Evolutionary conservation across 2,113 vertebrate species (phyloP), one percentile per base, ranked within the genome.

Genomic region (Quiscalus mexicanus): DNA sequence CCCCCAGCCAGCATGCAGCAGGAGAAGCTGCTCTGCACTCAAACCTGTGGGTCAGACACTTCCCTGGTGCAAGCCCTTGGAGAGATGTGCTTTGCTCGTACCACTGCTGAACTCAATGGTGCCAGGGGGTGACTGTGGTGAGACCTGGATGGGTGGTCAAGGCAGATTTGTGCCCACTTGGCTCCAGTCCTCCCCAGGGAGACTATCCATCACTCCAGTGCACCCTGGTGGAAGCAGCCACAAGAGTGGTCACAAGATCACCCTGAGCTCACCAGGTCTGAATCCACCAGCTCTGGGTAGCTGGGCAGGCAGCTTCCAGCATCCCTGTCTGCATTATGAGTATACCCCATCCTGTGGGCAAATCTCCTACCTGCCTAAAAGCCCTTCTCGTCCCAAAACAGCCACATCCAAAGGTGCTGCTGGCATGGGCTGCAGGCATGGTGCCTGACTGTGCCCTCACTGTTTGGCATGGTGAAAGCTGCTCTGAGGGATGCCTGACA

Each of bases 1-100:
- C 16, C 68, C 22, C 7, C 39, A 55, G 47, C 6, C 2, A 0
- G 19, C 1, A 1, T 15, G 31, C 42, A 50, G 39, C 2, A 0
- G 25, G 27, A 45, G 52, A 84, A 74, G 55, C 44, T 92, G 87
- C 55, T 69, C 49, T 69, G 70, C 6, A 20, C 69, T 92, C 65
- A 85, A 47, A 62, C 13, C 37, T 1, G 0, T 31, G 69, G 71
- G 53, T 45, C 33, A 65, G 68, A 83, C 28, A 31, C 27, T n/a
- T 60, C 37, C 37, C 55, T 30, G 18, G 41, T 41, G 21, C 5
- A 6, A 49, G 62, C 79, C 49, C 60, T n/a, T 0, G 0, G 33
- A 47, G 42, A 81, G 19, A 60, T n/a, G 25, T n/a, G 41, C 52
- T 81, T 58, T 41, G 49, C 64, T 63, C 0, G 0, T 30, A 50